Base-by-base conservation (phyloP, 2,888 invertebrate genomes). In the Hypena proboscidalis region DNA sequence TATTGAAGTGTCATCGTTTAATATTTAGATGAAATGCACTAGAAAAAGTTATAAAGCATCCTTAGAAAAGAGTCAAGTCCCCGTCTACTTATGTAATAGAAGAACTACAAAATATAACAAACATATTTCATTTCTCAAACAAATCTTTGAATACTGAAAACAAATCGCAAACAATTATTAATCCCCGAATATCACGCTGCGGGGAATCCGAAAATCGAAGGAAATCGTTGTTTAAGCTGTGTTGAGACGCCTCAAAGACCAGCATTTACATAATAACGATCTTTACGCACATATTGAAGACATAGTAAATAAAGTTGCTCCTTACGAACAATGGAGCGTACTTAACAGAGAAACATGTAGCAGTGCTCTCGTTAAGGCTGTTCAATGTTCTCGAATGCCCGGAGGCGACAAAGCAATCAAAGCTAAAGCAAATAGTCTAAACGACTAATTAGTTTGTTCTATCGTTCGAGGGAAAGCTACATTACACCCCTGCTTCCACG, bases 381-480 rank as follows among this genome's bases (percentile, higher is more conserved):
- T 50, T 59, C 64, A 60, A 62, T 67, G 63, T 67, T 69, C 64
- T 48, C 57, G 58, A 67, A 58, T 65, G 68, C 71, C 75, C 67
- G 53, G 49, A 62, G 69, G 80, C 74, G 72, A 71, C 77, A 73
- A 76, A 77, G 83, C 84, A 84, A 83, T 84, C 83, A 75, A 66
- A 61, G 68, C 62, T 74, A 70, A 72, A 73, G 76, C 79, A 87
- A 88, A 86, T 82, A 86, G 69, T 80, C 75, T 86, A 81, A 84
- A 80, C 81, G 80, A 66, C 73, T 85, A 85, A 87, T 87, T 88
- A 87, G 85, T 85, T 87, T 85, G 85, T 75, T 85, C 77, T 78
- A 69, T 70, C 67, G 64, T 77, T 73, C 53, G 67, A 70, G 69
- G 59, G 68, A 62, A 58, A 55, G 65, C 62, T 57, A 56, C 57